Evolutionary conservation across 1,140 invertebrate genomes (phyloP), one percentile per base, ranked within the genome.

Genomic region (Rhyzopertha dominica): DNA sequence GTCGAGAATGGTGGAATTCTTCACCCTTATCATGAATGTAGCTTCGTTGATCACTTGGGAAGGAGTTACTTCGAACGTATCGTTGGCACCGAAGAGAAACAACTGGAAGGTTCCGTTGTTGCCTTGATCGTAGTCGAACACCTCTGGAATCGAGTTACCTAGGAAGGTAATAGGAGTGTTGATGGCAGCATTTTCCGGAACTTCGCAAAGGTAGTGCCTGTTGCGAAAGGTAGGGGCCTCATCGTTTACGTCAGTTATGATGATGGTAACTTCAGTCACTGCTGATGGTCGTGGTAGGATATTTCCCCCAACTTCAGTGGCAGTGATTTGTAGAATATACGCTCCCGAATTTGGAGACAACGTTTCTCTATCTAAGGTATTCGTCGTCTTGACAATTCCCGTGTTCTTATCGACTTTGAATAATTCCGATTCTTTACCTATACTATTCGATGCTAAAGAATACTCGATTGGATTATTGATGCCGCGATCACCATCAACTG

Each of bases 201-300:
- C 84, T 72, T 94, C 90, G 19, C 88, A 91, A 12, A 84, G 73
- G 70, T 97, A 97, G 41, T 73, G 66, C 0, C 70, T 54, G 57
- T 82, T 87, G 25, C 81, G 75, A 63, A 97, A 98, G 25, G 72
- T 80, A 5, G 94, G 93, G 2, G 78, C 84, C 71, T 96, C 91
- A 71, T 97, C 94, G 65, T 97, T 96, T 1, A 95, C 82, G 71
- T 98, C 94, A n/a, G 81, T 85, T 5, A 98, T 74, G 42, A 95
- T 90, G 22, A 98, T 80, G 1, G 91, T 95, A 0, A 95, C 84
- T 70, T 95, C 88, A 0, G 92, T 95, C 5, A 79, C 83, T 1
- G 85, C 82, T 37, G 78, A 84, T 1, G 87, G 87, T 14, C 79
- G 61, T 4, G 86, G 85, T 42, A 71, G 65, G 54, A 83, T 57